A percentile compares a stretch with the other conserved stretches of the same genome.
phyloP scores from a whole-genome alignment of 2,113 vertebrate species.

The Rhinichthys klamathensis region DNA sequence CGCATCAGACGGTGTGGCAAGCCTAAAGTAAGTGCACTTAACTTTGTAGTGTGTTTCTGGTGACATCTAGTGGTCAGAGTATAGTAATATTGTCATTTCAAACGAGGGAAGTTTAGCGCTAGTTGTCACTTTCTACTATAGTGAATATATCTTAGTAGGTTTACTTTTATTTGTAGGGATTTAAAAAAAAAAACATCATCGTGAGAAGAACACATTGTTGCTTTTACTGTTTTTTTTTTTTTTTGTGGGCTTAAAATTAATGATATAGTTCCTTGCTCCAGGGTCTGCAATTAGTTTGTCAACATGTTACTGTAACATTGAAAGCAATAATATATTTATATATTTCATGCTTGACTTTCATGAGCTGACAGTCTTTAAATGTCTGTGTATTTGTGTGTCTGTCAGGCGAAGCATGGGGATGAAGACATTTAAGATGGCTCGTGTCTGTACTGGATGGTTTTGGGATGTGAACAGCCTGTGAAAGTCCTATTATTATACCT shows the following conservation, averaged over 20 bases:
- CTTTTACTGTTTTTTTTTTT: no score
- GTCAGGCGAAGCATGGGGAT: conserved; percentile 16
- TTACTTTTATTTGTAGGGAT: not conserved
- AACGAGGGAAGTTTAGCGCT: not conserved
- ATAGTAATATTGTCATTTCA: not conserved
- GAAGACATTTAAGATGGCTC: not conserved
- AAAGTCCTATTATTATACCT: not conserved
- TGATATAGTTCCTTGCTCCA: no score
- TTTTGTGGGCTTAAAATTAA: no score
- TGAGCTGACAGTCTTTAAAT: not conserved
- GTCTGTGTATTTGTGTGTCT: conserved; percentile 22
- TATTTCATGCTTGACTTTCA: not conserved
- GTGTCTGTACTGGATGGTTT: not conserved
- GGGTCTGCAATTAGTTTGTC: not conserved
- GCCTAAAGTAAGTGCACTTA: conserved; percentile 61
- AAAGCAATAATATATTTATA: not conserved
- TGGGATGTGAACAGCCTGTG: not conserved
- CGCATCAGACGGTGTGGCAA: conserved; percentile 70
- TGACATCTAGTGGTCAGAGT: conserved; percentile 35
- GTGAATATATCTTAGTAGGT: not conserved
- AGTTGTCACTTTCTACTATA: not conserved
- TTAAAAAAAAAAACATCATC: not conserved
- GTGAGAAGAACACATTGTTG: no score
- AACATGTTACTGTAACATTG: not conserved
- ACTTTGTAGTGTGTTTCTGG: not conserved